Evolutionary conservation across 2,113 vertebrate genomes (phyloP), one percentile per base, ranked within the genome.

Genomic region (Upupa epops): DNA sequence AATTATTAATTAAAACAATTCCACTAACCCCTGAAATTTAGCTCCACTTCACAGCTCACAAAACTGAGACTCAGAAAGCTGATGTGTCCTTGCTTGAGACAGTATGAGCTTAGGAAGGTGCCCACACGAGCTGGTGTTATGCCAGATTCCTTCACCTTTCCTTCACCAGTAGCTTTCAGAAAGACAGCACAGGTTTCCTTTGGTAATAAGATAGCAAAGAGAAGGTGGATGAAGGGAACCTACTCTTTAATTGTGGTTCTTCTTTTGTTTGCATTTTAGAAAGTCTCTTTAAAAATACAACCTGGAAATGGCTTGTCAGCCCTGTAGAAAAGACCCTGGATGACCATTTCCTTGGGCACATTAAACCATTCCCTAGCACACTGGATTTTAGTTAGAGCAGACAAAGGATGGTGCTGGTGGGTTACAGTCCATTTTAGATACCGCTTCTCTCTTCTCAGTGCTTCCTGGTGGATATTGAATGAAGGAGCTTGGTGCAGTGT

Each of bases 1-100:
- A 85, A 89, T 89, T 91, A 89, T 89, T 94, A 95, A 93, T 96
- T 94, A 86, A 89, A 93, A 58, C 32, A 71, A 89, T 93, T 93
- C 91, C 73, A 88, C 49, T 91, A 81, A 49, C 0, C 46, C 77
- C 65, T 92, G 56, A 91, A 90, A 88, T 93, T 90, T 76, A 94
- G 29, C 58, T 92, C 70, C 8, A 56, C 68, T 91, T 88, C 21
- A 64, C 69, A 58, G 73, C 54, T 83, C 75, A 78, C 46, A 88
- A 74, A 92, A 82, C 4, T 3, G 49, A 93, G 83, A 82, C 19
- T 4, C 9, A 78, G 80, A 22, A 82, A 78, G 54, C 90, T 54
- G 75, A 46, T 60, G 28, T 34, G 36, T 70, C 45, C 66, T 88
- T 69, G 66, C 32, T 8, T 34, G 54, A 82, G 71, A 54, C 22